Conservation (phyloP, 2,888 invertebrate genomes). For the Tinea pellionella region DNA sequence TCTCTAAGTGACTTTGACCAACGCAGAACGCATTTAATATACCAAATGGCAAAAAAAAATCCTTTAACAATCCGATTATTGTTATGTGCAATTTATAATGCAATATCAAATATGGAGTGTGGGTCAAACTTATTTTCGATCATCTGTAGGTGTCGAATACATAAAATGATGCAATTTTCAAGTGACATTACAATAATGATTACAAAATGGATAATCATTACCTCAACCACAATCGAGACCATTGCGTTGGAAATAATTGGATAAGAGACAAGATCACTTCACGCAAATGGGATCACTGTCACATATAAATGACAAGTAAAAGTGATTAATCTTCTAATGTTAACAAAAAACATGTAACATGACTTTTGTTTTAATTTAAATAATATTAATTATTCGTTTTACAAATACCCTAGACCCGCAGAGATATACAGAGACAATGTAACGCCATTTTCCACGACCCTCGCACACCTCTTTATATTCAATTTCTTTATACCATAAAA, state of each 20-base stretch:
- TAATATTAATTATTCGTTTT: too few relatives aligned
- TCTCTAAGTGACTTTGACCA: too few relatives aligned
- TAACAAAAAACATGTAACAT: neutral
- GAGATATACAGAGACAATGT: too few relatives aligned
- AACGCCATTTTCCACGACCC: too few relatives aligned
- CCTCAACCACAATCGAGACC: neutral
- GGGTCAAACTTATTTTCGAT: neutral
- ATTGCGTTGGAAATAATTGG: constrained; percentile 2
- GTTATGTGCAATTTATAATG: too few relatives aligned
- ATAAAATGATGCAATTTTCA: neutral
- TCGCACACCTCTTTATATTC: too few relatives aligned
- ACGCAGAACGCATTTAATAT: too few relatives aligned
- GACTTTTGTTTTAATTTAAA: neutral
- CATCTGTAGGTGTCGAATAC: constrained; percentile 1
- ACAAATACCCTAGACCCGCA: too few relatives aligned
- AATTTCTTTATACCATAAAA: too few relatives aligned
- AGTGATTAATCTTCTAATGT: neutral
- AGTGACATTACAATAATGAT: constrained; percentile 4
- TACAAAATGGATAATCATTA: constrained; percentile 2
- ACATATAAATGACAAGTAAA: neutral
- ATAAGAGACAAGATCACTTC: neutral
- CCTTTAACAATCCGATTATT: too few relatives aligned
- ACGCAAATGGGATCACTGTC: constrained; percentile 7
- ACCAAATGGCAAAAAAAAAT: too few relatives aligned
- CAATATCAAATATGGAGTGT: neutral